Percentiles rank a stretch among this genome's conserved stretches.
Evolutionary conservation across 2,113 vertebrate species (phyloP).

Genomic region (Rhagologus leucostigma): DNA sequence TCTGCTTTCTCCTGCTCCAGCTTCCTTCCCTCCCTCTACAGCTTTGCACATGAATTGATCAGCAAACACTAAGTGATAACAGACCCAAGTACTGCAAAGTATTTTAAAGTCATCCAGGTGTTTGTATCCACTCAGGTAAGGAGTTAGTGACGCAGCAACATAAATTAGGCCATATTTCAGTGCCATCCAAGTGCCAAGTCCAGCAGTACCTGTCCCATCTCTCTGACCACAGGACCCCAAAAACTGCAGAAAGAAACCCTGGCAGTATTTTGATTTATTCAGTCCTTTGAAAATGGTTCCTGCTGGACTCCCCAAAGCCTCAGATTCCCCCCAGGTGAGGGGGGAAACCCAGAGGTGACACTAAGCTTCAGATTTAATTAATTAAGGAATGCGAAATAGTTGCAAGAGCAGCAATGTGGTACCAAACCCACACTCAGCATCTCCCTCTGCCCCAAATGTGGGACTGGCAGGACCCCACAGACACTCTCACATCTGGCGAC

Average conservation of each 20-base stretch:
- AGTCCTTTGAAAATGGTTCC: background rate
- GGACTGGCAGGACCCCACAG: background rate
- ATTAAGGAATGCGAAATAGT: background rate
- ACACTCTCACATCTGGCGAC: rapidly evolving
- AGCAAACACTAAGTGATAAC: background rate
- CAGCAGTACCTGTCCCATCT: background rate
- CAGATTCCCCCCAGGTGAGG: background rate
- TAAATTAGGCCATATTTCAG: background rate
- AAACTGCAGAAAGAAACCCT: background rate
- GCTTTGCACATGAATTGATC: rapidly evolving
- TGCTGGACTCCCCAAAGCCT: background rate
- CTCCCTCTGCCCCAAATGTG: rapidly evolving
- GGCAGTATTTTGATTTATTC: background rate
- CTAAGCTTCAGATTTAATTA: background rate
- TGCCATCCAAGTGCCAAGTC: background rate
- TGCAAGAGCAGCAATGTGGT: background rate
- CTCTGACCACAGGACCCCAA: background rate
- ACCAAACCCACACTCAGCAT: background rate
- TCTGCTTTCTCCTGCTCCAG: background rate
- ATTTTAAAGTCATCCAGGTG: background rate
- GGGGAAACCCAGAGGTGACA: background rate
- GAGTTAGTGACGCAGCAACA: background rate
- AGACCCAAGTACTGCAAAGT: background rate
- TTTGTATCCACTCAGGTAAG: background rate
- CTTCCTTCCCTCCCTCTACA: background rate